A percentile compares a stretch with the other conserved stretches of the same genome.
Conservation (phyloP, 2,888 invertebrate species). For the Xestobium rufovillosum region DNA sequence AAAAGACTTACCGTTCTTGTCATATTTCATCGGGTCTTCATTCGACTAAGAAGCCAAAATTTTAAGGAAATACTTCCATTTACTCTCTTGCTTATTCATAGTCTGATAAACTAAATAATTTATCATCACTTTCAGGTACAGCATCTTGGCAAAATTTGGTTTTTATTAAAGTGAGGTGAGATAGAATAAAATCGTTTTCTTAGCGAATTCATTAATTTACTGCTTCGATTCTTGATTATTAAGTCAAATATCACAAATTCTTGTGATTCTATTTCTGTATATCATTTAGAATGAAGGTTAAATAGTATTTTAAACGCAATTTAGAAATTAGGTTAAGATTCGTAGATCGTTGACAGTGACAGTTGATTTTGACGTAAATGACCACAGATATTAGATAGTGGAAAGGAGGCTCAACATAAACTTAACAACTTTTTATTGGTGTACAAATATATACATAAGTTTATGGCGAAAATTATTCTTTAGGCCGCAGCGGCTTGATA, state of each 20-base stretch:
- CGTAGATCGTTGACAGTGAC: too few species aligned
- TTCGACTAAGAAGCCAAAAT: constrained; percentile 78
- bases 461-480: too few species aligned
- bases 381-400: too few species aligned
- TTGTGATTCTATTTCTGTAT: constrained; percentile 63
- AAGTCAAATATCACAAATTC: constrained; percentile 74
- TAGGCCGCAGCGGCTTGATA: neutral
- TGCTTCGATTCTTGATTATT: constrained; percentile 79
- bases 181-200: too few species aligned
- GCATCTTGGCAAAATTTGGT: constrained; percentile 62
- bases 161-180: constrained; percentile 65
- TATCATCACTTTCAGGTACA: constrained; percentile 42
- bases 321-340: too few species aligned
- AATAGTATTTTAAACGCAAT: too few species aligned
- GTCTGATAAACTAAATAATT: constrained; percentile 51
- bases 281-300: constrained; percentile 49
- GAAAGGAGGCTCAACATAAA: too few species aligned
- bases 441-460: too few species aligned
- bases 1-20: constrained; percentile 66
- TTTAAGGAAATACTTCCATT: constrained; percentile 73
- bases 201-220: too few species aligned
- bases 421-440: too few species aligned
- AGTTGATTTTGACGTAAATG: too few species aligned
- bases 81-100: constrained; percentile 55
- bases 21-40: constrained; percentile 85